Evolutionary conservation across 2,888 invertebrate genomes (phyloP).

Genomic region (Chrysina gloriosa): DNA sequence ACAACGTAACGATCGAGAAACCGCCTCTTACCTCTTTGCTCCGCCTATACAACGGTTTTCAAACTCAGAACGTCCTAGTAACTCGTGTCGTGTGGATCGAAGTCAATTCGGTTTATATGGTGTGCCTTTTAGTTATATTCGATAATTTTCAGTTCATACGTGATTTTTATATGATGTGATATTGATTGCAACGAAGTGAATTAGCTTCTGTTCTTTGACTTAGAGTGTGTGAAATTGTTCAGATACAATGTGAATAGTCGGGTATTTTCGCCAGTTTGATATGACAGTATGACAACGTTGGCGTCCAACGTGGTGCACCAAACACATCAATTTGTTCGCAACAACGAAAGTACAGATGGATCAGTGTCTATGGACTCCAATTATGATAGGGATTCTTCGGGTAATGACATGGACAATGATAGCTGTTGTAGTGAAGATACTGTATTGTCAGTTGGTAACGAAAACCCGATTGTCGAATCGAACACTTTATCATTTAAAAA

Average conservation of each 20-base stretch:
- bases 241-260: constrained; percentile 21
- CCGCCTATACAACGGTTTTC: constrained; percentile 57
- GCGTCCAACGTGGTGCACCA: constrained; percentile 53
- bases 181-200: constrained; percentile 2
- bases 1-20: constrained; percentile 48
- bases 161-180: neutral
- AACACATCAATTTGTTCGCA: constrained; percentile 56
- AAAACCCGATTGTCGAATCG: constrained; percentile 65
- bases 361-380: constrained; percentile 61
- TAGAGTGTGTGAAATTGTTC: constrained; percentile 1
- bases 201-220: neutral
- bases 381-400: constrained; percentile 59
- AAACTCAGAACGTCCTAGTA: constrained; percentile 61
- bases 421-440: constrained; percentile 83
- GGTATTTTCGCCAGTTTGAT: neutral
- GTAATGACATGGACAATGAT: constrained; percentile 67
- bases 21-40: constrained; percentile 54
- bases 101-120: constrained; percentile 42
- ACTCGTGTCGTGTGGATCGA: constrained; percentile 60
- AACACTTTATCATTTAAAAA: constrained; percentile 72
- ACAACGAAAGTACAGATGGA: constrained; percentile 59
- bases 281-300: constrained; percentile 48
- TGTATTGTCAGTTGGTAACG: constrained; percentile 84
- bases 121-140: constrained; percentile 21
- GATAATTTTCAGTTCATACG: neutral